phyloP scores from a whole-genome alignment of 2,888 invertebrate genomes.

The Zootermopsis nevadensis region DNA sequence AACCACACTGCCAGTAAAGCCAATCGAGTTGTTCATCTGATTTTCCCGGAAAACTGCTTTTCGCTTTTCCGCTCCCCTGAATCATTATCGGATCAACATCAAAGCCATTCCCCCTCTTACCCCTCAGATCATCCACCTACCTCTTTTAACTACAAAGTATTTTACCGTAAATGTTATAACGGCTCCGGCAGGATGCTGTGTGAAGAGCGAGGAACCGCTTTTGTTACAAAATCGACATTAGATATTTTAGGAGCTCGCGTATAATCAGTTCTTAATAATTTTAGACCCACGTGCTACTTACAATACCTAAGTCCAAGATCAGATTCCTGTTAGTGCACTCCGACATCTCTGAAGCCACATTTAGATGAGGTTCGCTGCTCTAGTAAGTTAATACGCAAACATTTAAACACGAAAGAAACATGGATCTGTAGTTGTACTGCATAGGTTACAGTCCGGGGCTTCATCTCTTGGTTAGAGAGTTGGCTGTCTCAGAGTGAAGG shows the following conservation, averaged over 20 bases:
- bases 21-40: constrained; percentile 46
- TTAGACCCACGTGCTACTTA: too few species aligned
- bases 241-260: background rate
- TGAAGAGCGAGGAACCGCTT: background rate
- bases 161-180: constrained; percentile 7
- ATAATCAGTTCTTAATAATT: too few species aligned
- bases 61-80: constrained; percentile 45
- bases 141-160: constrained; percentile 26
- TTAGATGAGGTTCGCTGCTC: too few species aligned
- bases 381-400: too few species aligned
- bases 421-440: too few species aligned
- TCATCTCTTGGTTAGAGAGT: too few species aligned
- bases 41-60: constrained; percentile 45
- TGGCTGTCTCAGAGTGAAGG: too few species aligned
- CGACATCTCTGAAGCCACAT: too few species aligned
- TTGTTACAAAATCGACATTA: background rate
- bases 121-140: background rate
- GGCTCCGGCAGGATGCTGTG: background rate
- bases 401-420: too few species aligned
- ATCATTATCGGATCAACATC: constrained; percentile 41
- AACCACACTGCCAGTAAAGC: constrained; percentile 27
- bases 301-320: too few species aligned
- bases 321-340: too few species aligned
- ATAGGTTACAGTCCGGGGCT: too few species aligned
- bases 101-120: constrained; percentile 9